Evolutionary conservation across 1,140 invertebrate genomes (phyloP).

Genomic region (Trichonephila clavata): DNA sequence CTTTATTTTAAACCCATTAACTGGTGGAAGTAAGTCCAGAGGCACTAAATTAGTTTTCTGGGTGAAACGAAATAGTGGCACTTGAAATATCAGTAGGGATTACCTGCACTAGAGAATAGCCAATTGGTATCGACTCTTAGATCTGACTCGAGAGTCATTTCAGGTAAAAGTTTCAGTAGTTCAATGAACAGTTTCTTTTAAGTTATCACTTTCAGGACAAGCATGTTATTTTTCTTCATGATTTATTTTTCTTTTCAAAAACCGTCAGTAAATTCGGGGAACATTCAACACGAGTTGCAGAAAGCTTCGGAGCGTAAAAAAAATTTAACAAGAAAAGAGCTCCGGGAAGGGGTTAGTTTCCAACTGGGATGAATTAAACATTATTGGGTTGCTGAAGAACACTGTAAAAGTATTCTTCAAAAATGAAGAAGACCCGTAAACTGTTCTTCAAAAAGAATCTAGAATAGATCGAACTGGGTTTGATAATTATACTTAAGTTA

Average conservation of each 20-base stretch:
- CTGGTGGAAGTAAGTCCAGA: slow-evolving; percentile 30
- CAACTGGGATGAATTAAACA: slow-evolving; percentile 30
- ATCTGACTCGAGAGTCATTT: slow-evolving; percentile 43
- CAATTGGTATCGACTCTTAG: slow-evolving; percentile 14
- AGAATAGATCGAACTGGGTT: too few species aligned
- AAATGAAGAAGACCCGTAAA: not conserved
- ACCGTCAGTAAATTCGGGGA: slow-evolving; percentile 52
- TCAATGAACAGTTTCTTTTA: slow-evolving; percentile 59
- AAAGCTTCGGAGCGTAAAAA: not conserved
- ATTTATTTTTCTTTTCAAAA: not conserved
- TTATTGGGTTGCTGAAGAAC: not conserved
- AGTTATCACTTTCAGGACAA: slow-evolving; percentile 44
- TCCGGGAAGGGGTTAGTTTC: not conserved
- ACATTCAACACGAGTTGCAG: slow-evolving; percentile 31
- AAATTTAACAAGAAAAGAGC: not conserved
- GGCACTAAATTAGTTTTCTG: slow-evolving; percentile 48
- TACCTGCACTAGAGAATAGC: not conserved
- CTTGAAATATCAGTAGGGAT: slow-evolving; percentile 47
- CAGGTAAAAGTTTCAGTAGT: slow-evolving; percentile 51
- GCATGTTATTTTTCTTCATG: slow-evolving; percentile 1
- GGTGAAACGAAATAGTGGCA: slow-evolving; percentile 24
- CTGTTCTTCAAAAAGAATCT: not conserved
- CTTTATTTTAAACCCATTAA: slow-evolving; percentile 42
- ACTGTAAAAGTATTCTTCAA: not conserved
- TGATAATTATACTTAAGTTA: too few species aligned